Conservation (phyloP, 2,797 vertebrate genomes). For the Staurois parvus region DNA sequence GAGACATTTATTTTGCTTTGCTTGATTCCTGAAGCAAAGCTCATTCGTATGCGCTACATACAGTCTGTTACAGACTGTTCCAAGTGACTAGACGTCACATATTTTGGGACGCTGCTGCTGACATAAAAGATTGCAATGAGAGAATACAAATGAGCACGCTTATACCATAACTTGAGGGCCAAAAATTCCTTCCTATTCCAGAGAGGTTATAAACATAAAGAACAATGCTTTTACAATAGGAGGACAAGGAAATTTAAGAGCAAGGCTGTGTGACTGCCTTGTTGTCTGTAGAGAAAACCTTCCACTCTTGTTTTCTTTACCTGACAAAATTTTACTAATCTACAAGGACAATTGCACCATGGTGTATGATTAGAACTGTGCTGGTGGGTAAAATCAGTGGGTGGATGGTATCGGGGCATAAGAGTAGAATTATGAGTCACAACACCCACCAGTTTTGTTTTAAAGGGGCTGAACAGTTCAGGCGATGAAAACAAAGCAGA, state of each 20-base stretch:
- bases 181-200: not conserved
- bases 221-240: not conserved
- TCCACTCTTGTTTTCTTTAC: not conserved
- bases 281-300: not conserved
- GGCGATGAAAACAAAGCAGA: no score
- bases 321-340: not conserved
- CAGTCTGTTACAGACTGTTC: conserved; percentile 49
- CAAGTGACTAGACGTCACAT: conserved; percentile 42
- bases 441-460: not conserved
- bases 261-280: not conserved
- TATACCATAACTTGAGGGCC: not conserved
- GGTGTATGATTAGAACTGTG: not conserved
- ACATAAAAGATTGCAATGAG: conserved; percentile 29
- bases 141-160: conserved; percentile 54
- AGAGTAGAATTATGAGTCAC: not conserved
- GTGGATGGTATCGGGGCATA: not conserved
- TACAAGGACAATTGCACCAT: not conserved
- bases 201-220: not conserved
- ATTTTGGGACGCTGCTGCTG: conserved; percentile 46
- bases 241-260: not conserved
- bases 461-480: no score
- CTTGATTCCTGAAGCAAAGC: not conserved
- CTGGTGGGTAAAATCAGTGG: not conserved
- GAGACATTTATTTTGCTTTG: conserved; percentile 7
- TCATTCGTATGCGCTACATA: conserved; percentile 54